A percentile compares a stretch with the other conserved stretches of the same genome.
phyloP scores from a whole-genome alignment of 1,140 invertebrate genomes.

The Oedothorax gibbosus region DNA sequence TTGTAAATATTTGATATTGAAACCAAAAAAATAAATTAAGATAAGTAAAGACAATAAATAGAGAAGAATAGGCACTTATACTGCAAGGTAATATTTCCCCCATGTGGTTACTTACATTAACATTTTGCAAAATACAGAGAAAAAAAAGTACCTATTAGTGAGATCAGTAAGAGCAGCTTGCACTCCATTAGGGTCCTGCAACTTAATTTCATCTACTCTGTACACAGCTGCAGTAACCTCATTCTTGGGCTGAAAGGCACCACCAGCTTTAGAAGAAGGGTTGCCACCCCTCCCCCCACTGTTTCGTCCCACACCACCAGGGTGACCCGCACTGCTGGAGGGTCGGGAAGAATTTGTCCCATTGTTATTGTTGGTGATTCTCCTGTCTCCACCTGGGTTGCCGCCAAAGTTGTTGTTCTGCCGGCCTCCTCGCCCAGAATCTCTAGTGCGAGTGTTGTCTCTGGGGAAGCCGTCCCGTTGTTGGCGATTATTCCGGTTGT shows the following conservation, averaged over 20 bases:
- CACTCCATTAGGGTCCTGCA: conserved; percentile 73
- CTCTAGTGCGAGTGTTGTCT: conserved; percentile 49
- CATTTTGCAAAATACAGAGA: neutral
- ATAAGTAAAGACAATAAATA: too few relatives aligned
- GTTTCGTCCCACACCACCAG: conserved; percentile 41
- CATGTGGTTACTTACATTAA: neutral
- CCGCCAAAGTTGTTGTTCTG: conserved; percentile 47
- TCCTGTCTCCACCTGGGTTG: conserved; percentile 16
- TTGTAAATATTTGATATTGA: too few relatives aligned
- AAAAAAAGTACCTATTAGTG: conserved; percentile 63
- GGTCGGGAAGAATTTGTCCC: conserved; percentile 38
- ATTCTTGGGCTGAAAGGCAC: conserved; percentile 63
- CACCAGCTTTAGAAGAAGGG: conserved; percentile 51
- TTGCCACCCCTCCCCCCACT: conserved; percentile 31
- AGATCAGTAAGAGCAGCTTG: conserved; percentile 74
- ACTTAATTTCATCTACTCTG: conserved; percentile 74
- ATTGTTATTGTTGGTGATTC: conserved; percentile 10
- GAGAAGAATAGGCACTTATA: too few relatives aligned
- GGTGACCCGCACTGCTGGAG: conserved; percentile 56
- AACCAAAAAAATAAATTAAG: too few relatives aligned
- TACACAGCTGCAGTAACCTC: conserved; percentile 70
- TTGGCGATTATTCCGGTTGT: conserved; percentile 29
- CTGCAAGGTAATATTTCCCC: neutral
- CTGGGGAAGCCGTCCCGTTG: conserved; percentile 54
- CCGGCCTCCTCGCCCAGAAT: conserved; percentile 35